These are phyloP conservation scores for Hetaerina titia DNA, from an alignment of 2,888 invertebrate genomes.

Conservation along the genomic window DNA sequence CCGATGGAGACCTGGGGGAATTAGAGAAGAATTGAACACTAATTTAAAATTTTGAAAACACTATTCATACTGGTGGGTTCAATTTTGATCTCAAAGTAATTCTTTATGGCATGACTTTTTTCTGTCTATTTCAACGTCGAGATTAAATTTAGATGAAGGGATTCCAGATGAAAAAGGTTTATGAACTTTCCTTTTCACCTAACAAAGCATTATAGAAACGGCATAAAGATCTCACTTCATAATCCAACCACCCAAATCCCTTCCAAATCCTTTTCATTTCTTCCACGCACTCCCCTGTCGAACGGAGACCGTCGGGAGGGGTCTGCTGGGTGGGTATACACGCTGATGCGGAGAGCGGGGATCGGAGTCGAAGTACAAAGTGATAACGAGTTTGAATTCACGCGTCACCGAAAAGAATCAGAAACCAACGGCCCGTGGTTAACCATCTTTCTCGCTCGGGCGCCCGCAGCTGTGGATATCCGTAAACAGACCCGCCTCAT, in stretches of 20 bases:
- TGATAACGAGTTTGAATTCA: constrained; percentile 21
- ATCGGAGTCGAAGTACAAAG: background rate
- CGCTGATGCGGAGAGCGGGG: background rate
- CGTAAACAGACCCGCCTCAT: background rate
- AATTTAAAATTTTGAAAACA: too few species aligned
- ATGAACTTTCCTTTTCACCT: too few species aligned
- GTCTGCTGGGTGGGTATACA: background rate
- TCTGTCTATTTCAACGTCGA: too few species aligned
- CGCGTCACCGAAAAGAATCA: constrained; percentile 26
- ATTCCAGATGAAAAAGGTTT: too few species aligned
- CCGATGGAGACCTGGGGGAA: too few species aligned
- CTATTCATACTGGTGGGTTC: too few species aligned
- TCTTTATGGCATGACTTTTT: too few species aligned
- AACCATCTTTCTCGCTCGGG: background rate
- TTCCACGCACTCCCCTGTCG: background rate
- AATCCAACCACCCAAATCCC: background rate
- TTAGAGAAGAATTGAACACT: too few species aligned
- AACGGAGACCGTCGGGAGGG: background rate
- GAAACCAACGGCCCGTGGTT: constrained; percentile 30
- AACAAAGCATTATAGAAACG: background rate
- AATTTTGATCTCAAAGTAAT: too few species aligned
- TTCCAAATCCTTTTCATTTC: background rate
- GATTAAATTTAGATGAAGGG: too few species aligned
- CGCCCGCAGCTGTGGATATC: background rate
- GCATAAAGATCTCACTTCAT: background rate